Evolutionary conservation across 2,797 vertebrate species (phyloP).

Genomic region (Lemur catta): DNA sequence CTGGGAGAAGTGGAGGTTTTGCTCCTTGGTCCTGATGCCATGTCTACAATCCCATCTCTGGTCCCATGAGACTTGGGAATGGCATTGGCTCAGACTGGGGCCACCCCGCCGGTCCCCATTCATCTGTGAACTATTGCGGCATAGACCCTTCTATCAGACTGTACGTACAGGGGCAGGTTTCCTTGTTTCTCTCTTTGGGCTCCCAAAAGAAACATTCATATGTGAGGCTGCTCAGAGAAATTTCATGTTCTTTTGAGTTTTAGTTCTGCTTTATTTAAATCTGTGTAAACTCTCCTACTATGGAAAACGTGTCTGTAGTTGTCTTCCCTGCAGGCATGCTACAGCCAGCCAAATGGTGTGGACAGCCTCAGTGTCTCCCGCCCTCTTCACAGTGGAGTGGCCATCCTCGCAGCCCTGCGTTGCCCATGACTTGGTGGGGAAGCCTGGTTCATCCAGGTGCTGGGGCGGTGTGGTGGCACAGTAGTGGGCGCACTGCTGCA

Average conservation of each 20-base stretch:
- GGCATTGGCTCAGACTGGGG: background rate
- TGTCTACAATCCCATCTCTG: background rate
- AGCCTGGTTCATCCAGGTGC: background rate
- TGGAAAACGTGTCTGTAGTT: constrained; percentile 71
- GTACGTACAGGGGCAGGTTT: background rate
- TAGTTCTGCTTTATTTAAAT: constrained; percentile 61
- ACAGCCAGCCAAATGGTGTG: background rate
- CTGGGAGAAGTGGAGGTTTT: background rate
- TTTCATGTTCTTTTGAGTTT: background rate
- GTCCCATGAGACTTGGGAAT: background rate
- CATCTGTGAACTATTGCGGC: background rate
- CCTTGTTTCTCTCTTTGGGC: constrained; percentile 48
- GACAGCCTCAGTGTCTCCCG: background rate
- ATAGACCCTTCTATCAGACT: background rate
- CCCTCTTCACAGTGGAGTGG: background rate
- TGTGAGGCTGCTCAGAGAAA: background rate
- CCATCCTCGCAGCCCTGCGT: background rate
- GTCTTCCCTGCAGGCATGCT: constrained; percentile 66
- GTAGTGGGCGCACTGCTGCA: no score
- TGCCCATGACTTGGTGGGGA: background rate
- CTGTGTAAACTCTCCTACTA: constrained; percentile 67
- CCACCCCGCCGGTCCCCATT: fast-evolving
- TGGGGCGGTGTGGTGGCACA: fast-evolving
- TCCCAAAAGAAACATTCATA: constrained; percentile 64
- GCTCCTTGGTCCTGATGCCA: background rate